Base-by-base conservation (phyloP, 2,888 invertebrate genomes). In the Aporophyla lueneburgensis region DNA sequence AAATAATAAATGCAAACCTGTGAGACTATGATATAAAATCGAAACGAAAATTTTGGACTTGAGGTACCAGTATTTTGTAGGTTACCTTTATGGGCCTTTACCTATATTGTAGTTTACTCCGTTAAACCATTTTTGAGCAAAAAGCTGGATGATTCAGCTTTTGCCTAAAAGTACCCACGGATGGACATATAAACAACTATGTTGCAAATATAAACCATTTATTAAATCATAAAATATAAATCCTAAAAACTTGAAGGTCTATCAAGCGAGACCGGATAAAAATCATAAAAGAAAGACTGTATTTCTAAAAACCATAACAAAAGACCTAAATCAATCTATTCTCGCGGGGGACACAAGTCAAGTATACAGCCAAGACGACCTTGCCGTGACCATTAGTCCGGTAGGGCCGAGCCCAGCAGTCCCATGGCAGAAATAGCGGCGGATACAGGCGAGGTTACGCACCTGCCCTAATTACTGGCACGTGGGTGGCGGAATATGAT, bases 391-490 rank as follows among this genome's bases (percentile, higher is more conserved):
- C 88, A 80, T 74, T 76, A 75, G 76, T 66, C 68, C 76, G 77
- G 71, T 79, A 88, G 88, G 87, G 89, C 87, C 81, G 74, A 80
- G 76, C 84, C 86, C 74, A 62, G 68, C 76, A 68, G 84, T 80
- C 87, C 87, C 87, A 88, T 87, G 80, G 85, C 87, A 89, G 86
- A 91, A 92, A 92, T 92, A 92, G 87, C 89, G 54, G 68, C 92
- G 92, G 92, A 92, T 88, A 90, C 83, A 70, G 77, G 67, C 92
- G 91, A 91, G 91, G 91, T 86, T 88, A 81, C 86, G 78, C 92
- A 92, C 92, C 92, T 92, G 92, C 87, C 90, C 89, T 92, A 89
- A 92, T 92, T 92, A 90, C 89, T 80, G 82, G 53, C 81, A 85
- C 85, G 88, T 83, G 68, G 82, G 53, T 74, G 73, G 53, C 78